A percentile compares a stretch with the other conserved stretches of the same genome.
These are phyloP conservation scores for Masticophis lateralis DNA, from an alignment of 2,797 vertebrate species.

Conservation along the genomic window DNA sequence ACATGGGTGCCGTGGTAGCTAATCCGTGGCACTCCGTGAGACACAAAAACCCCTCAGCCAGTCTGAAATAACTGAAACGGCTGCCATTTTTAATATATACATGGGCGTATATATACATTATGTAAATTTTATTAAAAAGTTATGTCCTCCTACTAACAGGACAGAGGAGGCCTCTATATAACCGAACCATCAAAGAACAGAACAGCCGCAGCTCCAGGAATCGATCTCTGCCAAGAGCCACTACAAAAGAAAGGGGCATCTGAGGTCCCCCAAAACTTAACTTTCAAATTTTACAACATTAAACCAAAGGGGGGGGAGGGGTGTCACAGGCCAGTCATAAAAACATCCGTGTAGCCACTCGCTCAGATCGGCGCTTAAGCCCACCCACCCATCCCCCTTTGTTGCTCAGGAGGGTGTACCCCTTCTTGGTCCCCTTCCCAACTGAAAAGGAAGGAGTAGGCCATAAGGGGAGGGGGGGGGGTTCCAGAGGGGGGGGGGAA, in stretches of 20 bases:
- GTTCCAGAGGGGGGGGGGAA: not conserved
- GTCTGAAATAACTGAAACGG: not conserved
- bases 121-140: slow-evolving; percentile 75
- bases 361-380: too few species aligned
- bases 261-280: not conserved
- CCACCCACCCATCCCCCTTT: rapidly evolving
- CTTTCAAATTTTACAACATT: not conserved
- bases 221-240: not conserved
- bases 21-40: not conserved
- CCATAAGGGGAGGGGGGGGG: not conserved
- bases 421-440: not conserved
- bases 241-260: not conserved
- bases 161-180: slow-evolving; percentile 65
- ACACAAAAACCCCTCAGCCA: not conserved
- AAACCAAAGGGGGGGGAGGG: not conserved
- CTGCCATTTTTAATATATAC: not conserved
- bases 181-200: slow-evolving; percentile 70
- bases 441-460: not conserved
- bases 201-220: slow-evolving; percentile 47
- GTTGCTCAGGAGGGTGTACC: not conserved
- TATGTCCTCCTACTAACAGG: slow-evolving; percentile 71
- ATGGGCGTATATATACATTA: not conserved
- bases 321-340: not conserved
- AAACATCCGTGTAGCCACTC: too few species aligned
- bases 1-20: not conserved